Base-by-base conservation (phyloP, 2,797 vertebrate genomes). In the Carduelis carduelis region DNA sequence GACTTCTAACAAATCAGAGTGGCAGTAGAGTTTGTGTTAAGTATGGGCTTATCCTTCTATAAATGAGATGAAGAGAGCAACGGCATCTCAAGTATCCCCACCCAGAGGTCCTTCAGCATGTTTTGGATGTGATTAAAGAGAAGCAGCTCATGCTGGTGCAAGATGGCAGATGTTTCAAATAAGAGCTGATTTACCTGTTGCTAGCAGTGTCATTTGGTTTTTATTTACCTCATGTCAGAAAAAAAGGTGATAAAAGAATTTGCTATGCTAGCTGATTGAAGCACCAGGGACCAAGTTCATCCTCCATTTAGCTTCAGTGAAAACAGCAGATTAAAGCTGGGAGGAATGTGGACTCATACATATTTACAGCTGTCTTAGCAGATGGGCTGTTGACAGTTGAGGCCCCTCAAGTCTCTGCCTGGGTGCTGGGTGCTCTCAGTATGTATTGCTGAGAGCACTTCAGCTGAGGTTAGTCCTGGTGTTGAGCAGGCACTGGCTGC, bases 351-450 rank as follows among this genome's bases (percentile, higher is more conserved):
- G 89, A 53, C 53, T 74, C 4, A 24, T 87, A 28, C 47, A 6
- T 87, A 68, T 84, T 95, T 95, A 77, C 93, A 96, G 94, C 90
- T 97, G 90, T 92, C 81, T 89, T 71, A 77, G 87, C 94, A 96
- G 90, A 92, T 96, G 93, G 94, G 79, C 84, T 12, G 78, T 74
- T 96, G 93, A 85, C 93, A 93, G 93, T 92, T 71, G 89, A 95
- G 90, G 47, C 57, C 60, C 71, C 79, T 93, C 64, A 68, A 85
- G 84, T 87, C 93, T 66, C 41, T 80, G 64, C 92, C 49, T 43
- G 43, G 59, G 32, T 96, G 77, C 56, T 56, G 55, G 61, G 34
- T 95, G 77, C 57, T 88, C 35, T 35, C 35, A 80, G 86, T 68
- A 60, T 2, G 8, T 50, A 24, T 59, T 53, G 83, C 90, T 87